These are phyloP conservation scores for Oncorhynchus nerka DNA, from an alignment of 2,113 vertebrate genomes.

Conservation along the genomic window DNA sequence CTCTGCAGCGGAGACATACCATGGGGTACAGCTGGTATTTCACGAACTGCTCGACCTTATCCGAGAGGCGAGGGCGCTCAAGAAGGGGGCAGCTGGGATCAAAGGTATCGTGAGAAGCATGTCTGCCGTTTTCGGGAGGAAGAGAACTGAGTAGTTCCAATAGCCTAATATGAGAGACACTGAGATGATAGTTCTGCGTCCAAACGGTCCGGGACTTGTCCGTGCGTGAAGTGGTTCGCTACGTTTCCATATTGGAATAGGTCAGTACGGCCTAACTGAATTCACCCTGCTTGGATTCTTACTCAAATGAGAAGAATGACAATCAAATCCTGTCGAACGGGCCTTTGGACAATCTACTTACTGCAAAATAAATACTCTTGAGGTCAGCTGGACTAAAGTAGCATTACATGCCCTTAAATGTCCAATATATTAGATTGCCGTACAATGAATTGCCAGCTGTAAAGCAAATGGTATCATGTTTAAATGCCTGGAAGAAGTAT, in stretches of 20 bases:
- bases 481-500: no score
- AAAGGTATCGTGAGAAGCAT: constrained; percentile 65
- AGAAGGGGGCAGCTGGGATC: constrained; percentile 49
- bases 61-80: constrained; percentile 42
- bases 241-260: constrained; percentile 1
- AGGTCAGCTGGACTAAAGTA: background rate
- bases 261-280: background rate
- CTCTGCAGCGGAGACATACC: constrained; percentile 67
- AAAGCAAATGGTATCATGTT: no score
- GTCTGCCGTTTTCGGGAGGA: constrained; percentile 64
- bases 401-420: no score
- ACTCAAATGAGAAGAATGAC: background rate
- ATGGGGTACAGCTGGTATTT: constrained; percentile 63
- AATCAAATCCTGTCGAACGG: background rate
- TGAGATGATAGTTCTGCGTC: background rate
- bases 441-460: no score
- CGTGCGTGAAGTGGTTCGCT: background rate
- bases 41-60: constrained; percentile 62
- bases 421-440: no score
- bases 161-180: background rate
- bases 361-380: background rate
- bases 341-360: background rate
- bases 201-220: background rate
- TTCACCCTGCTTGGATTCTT: no score
- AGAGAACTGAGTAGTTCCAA: constrained; percentile 18